Evolutionary conservation across 92 coral and sea anemone species (phyloP), one percentile per base, ranked within the genome.

Genomic region (Palythoa grandiflora): DNA sequence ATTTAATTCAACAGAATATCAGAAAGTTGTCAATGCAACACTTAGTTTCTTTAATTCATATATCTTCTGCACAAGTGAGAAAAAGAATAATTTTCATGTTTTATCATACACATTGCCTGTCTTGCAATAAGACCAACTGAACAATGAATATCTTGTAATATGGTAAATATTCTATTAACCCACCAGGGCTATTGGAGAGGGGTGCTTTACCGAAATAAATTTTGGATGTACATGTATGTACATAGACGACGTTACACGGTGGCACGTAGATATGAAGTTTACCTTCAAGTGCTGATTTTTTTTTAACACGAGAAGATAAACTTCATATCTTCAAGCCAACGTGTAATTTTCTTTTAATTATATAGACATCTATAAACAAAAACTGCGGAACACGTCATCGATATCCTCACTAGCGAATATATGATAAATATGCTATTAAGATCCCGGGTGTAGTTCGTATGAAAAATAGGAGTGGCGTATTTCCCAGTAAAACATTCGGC

Each of bases 31-130:
- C 65, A 59, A 14, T 73, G 77, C 52, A 73, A 73, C 77, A 73
- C 52, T 73, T 15, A 73, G 37, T 73, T 73, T 73, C 52, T 73
- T 73, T 73, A 73, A 73, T 38, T 40, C 54, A 73, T 73, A 73
- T 73, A 73, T 38, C 54, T 73, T 38, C 77, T 8, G 77, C 50
- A 73, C 77, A 73, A 73, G 77, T 73, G 77, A 73, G 77, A 73
- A 73, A 73, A 73, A 38, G 39, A 73, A 73, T 40, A 73, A 35
- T 35, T 35, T 73, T 73, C 77, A 73, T 11, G 77, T 73, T 73
- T 73, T 73, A 73, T 73, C 77, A 73, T 38, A 38, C 38, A 12
- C 48, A 73, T 73, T 37, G 77, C 19, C 20, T 59, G 65, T 20
- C 37, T 68, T 68, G 73, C 73, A 68, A 68, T 28, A 68, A 68